These are phyloP conservation scores for Leptobrachium leishanense DNA, from an alignment of 2,113 vertebrate genomes.

Conservation along the genomic window DNA sequence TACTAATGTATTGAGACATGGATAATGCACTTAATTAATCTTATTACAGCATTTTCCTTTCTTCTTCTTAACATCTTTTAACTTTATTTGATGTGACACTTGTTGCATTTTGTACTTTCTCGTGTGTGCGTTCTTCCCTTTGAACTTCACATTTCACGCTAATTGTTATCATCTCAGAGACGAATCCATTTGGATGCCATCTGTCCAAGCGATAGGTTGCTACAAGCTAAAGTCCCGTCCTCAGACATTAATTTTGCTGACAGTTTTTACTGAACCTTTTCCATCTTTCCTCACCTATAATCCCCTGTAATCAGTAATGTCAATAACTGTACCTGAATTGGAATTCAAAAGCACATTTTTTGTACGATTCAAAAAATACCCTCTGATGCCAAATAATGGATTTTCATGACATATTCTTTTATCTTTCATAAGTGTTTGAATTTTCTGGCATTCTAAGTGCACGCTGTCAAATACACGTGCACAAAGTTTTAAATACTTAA, in stretches of 20 bases:
- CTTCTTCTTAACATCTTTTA: background rate
- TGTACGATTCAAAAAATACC: background rate
- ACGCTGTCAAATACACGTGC: background rate
- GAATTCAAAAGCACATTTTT: conserved; percentile 5
- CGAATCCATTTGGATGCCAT: conserved; percentile 8
- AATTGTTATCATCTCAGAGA: conserved; percentile 16
- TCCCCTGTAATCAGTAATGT: conserved; percentile 6
- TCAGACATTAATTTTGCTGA: conserved; percentile 16
- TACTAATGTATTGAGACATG: background rate
- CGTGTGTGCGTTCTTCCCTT: background rate
- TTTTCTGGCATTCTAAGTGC: background rate
- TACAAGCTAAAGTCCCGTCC: conserved; percentile 4
- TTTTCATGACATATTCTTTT: conserved; percentile 2
- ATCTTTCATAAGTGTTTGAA: background rate
- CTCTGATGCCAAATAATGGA: conserved; percentile 1
- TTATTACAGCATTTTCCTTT: background rate
- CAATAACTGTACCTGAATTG: conserved; percentile 12
- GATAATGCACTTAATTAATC: background rate
- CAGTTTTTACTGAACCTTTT: conserved; percentile 32
- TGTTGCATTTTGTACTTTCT: conserved; percentile 21
- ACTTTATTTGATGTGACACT: background rate
- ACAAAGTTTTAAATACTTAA: background rate
- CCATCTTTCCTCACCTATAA: conserved; percentile 19
- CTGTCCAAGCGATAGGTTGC: conserved; percentile 13
- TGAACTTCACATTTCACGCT: conserved; percentile 10